Percentiles rank a stretch among this genome's conserved stretches.
Evolutionary conservation across 2,113 vertebrate species (phyloP).

Genomic region (Solea solea): DNA sequence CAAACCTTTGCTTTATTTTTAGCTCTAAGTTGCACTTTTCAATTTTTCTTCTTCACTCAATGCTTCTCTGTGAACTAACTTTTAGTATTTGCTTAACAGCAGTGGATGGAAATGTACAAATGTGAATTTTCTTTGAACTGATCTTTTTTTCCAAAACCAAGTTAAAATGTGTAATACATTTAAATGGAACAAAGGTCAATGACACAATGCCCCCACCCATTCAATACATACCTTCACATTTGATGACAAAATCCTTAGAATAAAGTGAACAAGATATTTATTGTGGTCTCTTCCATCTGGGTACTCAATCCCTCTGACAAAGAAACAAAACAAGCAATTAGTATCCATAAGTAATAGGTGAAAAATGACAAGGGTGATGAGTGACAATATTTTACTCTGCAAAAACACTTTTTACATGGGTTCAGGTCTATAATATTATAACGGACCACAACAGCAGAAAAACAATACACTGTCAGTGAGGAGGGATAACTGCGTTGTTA

Average conservation of each 20-base stretch:
- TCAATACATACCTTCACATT: conserved; percentile 82
- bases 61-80: too few relatives aligned
- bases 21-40: too few relatives aligned
- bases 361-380: not conserved
- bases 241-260: conserved; percentile 71
- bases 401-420: not conserved
- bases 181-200: too few relatives aligned
- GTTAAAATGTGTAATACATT: too few relatives aligned
- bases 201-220: too few relatives aligned
- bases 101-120: too few relatives aligned
- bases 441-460: not conserved
- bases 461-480: not conserved
- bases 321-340: conserved; percentile 18
- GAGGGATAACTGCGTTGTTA: conserved; percentile 30
- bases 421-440: not conserved
- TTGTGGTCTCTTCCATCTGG: conserved; percentile 68
- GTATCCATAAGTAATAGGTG: not conserved
- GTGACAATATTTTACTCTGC: not conserved
- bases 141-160: too few relatives aligned
- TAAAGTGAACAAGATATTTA: conserved; percentile 53
- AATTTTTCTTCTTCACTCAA: too few relatives aligned
- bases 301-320: conserved; percentile 45
- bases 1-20: too few relatives aligned
- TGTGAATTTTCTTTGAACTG: too few relatives aligned
- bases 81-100: too few relatives aligned